Evolutionary conservation across 2,797 vertebrate genomes (phyloP).

Genomic region (Lepus oiostolus): DNA sequence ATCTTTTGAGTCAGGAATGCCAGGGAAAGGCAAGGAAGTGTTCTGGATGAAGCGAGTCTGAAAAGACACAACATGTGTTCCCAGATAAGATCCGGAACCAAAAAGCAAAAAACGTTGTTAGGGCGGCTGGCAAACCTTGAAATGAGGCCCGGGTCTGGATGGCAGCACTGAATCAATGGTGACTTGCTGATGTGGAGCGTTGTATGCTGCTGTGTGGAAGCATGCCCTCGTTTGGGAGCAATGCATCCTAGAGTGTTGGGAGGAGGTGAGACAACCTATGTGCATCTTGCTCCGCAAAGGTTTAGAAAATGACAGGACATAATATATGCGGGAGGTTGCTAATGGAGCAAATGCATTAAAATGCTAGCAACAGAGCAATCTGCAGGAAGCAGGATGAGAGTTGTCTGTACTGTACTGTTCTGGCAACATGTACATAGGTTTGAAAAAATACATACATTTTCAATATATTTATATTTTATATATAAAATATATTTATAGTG

Average conservation of each 20-base stretch:
- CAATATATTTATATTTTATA: no score
- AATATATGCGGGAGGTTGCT: neutral
- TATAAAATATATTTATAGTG: neutral
- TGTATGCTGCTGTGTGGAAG: neutral
- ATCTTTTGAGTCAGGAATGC: neutral
- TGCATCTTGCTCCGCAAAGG: slow-evolving; percentile 17
- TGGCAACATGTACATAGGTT: neutral
- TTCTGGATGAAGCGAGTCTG: neutral
- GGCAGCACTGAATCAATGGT: neutral
- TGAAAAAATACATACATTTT: neutral
- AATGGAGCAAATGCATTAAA: slow-evolving; percentile 50
- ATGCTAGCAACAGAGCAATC: neutral
- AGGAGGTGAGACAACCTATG: slow-evolving; percentile 1
- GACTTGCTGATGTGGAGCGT: neutral
- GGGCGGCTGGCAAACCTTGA: neutral
- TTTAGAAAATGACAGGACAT: neutral
- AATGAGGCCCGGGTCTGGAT: neutral
- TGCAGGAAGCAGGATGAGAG: neutral
- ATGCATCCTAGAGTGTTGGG: neutral
- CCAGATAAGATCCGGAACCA: neutral
- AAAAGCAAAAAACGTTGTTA: neutral
- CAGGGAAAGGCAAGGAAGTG: neutral
- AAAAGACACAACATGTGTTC: neutral
- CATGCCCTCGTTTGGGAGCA: neutral
- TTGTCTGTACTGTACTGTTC: neutral